A percentile compares a stretch with the other conserved stretches of the same genome.
phyloP scores from a whole-genome alignment of 2,797 vertebrate genomes.

The Trichosurus vulpecula region DNA sequence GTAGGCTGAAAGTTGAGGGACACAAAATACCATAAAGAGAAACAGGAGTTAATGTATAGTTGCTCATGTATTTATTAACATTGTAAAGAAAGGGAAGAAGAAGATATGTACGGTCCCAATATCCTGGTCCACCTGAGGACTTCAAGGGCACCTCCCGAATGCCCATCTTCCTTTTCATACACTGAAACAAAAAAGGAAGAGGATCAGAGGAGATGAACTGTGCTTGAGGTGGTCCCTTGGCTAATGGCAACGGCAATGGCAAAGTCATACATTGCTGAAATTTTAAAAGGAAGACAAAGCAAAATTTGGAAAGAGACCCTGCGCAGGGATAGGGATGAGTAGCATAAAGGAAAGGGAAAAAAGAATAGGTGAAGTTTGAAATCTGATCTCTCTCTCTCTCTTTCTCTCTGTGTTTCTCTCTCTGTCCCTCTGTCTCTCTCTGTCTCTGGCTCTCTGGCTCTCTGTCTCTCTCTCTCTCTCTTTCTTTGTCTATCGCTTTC shows the following conservation, averaged over 20 bases:
- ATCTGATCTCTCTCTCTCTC: too few species aligned
- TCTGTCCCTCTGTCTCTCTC: too few species aligned
- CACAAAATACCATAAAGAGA: background rate
- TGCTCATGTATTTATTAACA: background rate
- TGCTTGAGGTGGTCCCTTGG: background rate
- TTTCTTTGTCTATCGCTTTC: too few species aligned
- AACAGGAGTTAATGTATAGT: background rate
- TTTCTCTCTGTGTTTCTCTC: too few species aligned
- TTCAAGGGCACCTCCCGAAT: background rate
- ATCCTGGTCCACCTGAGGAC: background rate
- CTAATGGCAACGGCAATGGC: background rate
- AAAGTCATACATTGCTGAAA: background rate
- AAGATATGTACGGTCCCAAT: background rate
- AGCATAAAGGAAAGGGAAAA: background rate
- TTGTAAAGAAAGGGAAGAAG: background rate
- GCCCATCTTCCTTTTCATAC: background rate
- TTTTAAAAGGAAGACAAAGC: background rate
- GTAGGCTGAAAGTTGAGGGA: background rate
- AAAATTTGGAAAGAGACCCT: background rate
- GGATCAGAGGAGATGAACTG: background rate
- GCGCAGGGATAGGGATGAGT: background rate
- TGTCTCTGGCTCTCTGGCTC: too few species aligned
- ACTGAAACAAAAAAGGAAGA: background rate
- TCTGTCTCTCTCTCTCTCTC: too few species aligned
- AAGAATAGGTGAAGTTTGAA: background rate